A percentile compares a stretch with the other conserved stretches of the same genome.
Evolutionary conservation across 2,797 vertebrate genomes (phyloP).

Genomic region (Labroides dimidiatus): DNA sequence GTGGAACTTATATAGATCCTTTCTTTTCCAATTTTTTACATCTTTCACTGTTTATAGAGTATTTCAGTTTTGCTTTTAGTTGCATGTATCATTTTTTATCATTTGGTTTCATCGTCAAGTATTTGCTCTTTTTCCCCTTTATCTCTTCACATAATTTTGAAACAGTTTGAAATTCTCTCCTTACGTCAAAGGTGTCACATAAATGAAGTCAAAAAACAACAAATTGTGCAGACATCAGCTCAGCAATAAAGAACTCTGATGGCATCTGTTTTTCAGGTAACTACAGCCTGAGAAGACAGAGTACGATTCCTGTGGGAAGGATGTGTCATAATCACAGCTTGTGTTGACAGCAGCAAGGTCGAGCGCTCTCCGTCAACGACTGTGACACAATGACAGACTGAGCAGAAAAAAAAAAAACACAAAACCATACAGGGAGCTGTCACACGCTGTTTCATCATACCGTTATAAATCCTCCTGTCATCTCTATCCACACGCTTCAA

Average conservation of each 20-base stretch:
- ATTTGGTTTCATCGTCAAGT: background rate
- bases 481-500: slow-evolving; percentile 5
- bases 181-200: background rate
- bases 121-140: background rate
- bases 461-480: slow-evolving; percentile 46
- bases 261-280: slow-evolving; percentile 18
- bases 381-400: slow-evolving; percentile 39
- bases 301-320: slow-evolving; percentile 23
- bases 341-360: slow-evolving; percentile 37
- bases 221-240: background rate
- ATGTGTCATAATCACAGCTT: slow-evolving; percentile 57
- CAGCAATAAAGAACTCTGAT: background rate
- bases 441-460: slow-evolving; percentile 49
- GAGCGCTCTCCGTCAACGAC: slow-evolving; percentile 17
- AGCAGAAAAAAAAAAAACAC: background rate
- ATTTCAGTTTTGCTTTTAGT: background rate
- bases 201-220: background rate
- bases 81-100: background rate
- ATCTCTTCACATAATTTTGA: background rate
- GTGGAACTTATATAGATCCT: background rate
- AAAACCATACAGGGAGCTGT: slow-evolving; percentile 31
- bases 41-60: background rate
- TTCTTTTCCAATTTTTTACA: background rate
- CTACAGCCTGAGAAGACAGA: background rate
- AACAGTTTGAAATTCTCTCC: background rate